These are phyloP conservation scores for Engystomops pustulosus DNA, from an alignment of 2,113 vertebrate genomes.

Conservation along the genomic window DNA sequence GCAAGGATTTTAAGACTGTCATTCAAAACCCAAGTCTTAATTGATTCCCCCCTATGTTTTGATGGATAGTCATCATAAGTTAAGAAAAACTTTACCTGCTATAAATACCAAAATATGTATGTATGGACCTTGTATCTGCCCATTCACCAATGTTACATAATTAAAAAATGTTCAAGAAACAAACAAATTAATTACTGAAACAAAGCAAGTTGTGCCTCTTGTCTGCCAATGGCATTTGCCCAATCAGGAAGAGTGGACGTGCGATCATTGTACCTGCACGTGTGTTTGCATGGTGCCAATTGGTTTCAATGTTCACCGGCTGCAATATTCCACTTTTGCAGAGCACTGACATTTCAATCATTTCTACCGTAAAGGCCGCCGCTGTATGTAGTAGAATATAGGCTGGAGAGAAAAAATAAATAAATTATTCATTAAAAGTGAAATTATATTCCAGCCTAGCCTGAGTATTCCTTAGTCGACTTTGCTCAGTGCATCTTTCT, in stretches of 20 bases:
- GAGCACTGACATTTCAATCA: slow-evolving; percentile 41
- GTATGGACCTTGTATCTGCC: background rate
- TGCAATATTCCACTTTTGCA: slow-evolving; percentile 13
- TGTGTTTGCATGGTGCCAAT: background rate
- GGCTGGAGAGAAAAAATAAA: slow-evolving; percentile 26
- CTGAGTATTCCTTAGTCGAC: slow-evolving; percentile 32
- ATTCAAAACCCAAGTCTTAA: no score
- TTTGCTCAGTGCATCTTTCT: slow-evolving; percentile 25
- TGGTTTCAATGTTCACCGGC: slow-evolving; percentile 42
- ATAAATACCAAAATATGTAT: background rate
- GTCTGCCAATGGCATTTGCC: no score
- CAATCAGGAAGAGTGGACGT: background rate
- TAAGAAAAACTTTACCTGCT: background rate
- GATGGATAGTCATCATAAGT: no score
- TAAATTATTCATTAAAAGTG: slow-evolving; percentile 56
- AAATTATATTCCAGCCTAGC: slow-evolving; percentile 29
- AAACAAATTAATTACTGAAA: no score
- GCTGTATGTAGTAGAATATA: slow-evolving; percentile 14
- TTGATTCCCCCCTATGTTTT: no score
- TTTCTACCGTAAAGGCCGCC: slow-evolving; percentile 27
- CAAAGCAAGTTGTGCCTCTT: no score
- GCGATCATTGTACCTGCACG: slow-evolving; percentile 7
- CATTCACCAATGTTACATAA: no score
- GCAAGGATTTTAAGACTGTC: no score
- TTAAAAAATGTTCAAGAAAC: no score